These are phyloP conservation scores for Florisuga fusca DNA, from an alignment of 2,797 vertebrate genomes.

Conservation along the genomic window DNA sequence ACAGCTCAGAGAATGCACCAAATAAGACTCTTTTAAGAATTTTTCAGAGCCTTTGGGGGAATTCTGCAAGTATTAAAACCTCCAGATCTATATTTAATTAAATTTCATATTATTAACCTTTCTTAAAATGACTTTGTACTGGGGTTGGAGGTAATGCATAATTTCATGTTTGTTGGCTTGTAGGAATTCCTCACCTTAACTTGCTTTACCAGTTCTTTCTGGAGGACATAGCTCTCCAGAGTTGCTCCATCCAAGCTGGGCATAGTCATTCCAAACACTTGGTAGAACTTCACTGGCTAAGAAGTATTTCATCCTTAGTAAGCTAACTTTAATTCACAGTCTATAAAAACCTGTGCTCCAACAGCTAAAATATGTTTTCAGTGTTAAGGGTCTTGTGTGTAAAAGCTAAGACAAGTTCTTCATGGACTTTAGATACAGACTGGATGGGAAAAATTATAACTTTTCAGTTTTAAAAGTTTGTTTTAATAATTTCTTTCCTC, in stretches of 20 bases:
- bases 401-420: background rate
- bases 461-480: background rate
- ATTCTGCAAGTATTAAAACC: background rate
- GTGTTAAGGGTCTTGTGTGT: background rate
- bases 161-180: background rate
- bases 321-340: background rate
- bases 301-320: background rate
- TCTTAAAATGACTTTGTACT: background rate
- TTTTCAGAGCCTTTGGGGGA: background rate
- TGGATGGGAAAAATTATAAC: background rate
- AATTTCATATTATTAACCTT: background rate
- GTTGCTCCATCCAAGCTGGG: background rate
- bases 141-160: background rate
- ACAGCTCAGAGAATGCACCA: background rate
- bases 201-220: constrained; percentile 18
- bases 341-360: background rate
- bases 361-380: background rate
- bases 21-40: background rate
- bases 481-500: constrained; percentile 61
- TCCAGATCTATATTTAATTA: background rate
- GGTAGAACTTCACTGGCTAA: background rate
- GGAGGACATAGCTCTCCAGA: background rate
- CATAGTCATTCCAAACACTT: background rate
- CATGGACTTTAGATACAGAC: background rate
- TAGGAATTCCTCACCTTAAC: background rate